Conservation (phyloP, 2,888 invertebrate genomes). For the Cryptus armator region DNA sequence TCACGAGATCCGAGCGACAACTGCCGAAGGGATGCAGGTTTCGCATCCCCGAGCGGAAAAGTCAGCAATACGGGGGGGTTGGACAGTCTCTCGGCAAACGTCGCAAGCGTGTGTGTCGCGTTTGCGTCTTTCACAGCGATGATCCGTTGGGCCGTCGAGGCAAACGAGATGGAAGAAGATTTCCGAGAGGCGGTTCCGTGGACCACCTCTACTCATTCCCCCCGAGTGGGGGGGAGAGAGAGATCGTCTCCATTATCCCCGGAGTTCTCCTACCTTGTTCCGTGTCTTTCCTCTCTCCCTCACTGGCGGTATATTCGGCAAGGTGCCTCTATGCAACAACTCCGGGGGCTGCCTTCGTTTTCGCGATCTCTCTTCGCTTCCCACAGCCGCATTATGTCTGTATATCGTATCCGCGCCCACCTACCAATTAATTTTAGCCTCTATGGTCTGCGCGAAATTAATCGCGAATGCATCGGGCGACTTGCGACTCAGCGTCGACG, state of each 20-base stretch:
- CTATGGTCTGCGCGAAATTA: constrained; percentile 34
- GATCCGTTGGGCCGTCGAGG: constrained; percentile 36
- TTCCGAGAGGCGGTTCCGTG: constrained; percentile 82
- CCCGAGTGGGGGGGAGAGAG: constrained; percentile 74
- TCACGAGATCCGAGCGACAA: not conserved
- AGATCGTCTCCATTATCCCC: constrained; percentile 72
- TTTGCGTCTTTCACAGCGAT: not conserved
- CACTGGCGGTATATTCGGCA: constrained; percentile 19
- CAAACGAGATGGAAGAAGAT: constrained; percentile 76
- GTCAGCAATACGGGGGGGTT: not conserved
- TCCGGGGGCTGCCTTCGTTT: not conserved
- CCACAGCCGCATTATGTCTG: no score
- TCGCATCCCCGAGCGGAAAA: constrained; percentile 1
- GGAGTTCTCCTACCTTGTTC: constrained; percentile 31
- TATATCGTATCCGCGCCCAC: constrained; percentile 61
- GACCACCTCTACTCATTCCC: constrained; percentile 77
- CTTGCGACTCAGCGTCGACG: constrained; percentile 39
- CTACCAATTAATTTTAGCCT: constrained; percentile 67
- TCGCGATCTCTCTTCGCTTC: not conserved
- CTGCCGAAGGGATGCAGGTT: not conserved
- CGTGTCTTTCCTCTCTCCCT: constrained; percentile 30
- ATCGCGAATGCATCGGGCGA: constrained; percentile 25
- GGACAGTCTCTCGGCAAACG: constrained; percentile 7
- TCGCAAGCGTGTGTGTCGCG: constrained; percentile 28
- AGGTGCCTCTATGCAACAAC: not conserved